Percentiles rank a stretch among this genome's conserved stretches.
Conservation (phyloP, 2,888 invertebrate genomes). For the Ischnus inquisitorius region DNA sequence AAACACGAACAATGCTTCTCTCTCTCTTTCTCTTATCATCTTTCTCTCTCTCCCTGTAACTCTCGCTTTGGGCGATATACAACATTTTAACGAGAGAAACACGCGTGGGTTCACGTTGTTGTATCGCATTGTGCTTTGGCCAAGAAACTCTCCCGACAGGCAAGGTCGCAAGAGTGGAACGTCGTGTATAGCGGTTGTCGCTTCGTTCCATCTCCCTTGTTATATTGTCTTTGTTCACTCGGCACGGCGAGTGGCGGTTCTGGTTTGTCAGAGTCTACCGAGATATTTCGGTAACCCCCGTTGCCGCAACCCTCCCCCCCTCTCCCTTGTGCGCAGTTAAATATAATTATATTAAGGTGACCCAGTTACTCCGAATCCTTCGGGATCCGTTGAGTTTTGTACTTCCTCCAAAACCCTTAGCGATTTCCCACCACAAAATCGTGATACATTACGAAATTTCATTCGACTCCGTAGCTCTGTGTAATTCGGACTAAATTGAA, state of each 20-base stretch:
- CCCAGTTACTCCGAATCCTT: slow-evolving; percentile 18
- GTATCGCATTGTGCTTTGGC: slow-evolving; percentile 58
- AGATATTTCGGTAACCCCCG: slow-evolving; percentile 28
- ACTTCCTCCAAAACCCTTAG: too few species aligned
- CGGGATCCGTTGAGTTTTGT: background rate
- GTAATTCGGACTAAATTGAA: background rate
- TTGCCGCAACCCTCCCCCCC: slow-evolving; percentile 32
- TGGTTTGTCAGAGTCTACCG: slow-evolving; percentile 12
- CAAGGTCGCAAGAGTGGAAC: slow-evolving; percentile 59
- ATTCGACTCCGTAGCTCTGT: background rate
- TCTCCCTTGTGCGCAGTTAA: slow-evolving; percentile 10
- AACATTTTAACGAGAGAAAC: slow-evolving; percentile 4
- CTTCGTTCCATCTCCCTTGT: slow-evolving; percentile 33
- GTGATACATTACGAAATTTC: background rate
- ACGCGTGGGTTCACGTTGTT: slow-evolving; percentile 49
- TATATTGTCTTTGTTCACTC: slow-evolving; percentile 65
- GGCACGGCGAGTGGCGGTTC: slow-evolving; percentile 36
- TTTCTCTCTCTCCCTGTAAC: background rate
- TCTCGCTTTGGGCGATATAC: background rate
- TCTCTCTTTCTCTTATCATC: background rate
- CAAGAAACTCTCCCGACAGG: slow-evolving; percentile 66
- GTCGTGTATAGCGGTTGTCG: slow-evolving; percentile 49
- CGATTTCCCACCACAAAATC: too few species aligned
- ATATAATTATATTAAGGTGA: slow-evolving; percentile 54
- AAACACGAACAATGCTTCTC: slow-evolving; percentile 37